Evolutionary conservation across 2,888 invertebrate species (phyloP).

Genomic region (Chouioia cunea): DNA sequence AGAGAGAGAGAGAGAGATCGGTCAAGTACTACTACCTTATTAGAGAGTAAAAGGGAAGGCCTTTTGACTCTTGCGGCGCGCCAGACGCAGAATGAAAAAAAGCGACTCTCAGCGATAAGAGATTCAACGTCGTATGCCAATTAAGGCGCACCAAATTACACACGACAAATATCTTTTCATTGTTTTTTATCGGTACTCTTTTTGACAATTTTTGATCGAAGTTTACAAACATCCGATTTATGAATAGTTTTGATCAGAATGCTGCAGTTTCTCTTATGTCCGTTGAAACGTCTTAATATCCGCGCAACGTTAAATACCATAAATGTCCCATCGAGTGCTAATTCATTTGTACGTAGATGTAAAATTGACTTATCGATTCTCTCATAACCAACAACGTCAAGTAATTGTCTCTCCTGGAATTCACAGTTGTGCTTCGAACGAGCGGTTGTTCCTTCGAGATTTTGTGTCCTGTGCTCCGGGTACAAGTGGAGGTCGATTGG

Average conservation of each 20-base stretch:
- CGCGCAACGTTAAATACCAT: too few relatives aligned
- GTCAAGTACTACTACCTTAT: slow-evolving; percentile 39
- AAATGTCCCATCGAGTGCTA: slow-evolving; percentile 5
- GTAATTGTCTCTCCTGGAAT: slow-evolving; percentile 55
- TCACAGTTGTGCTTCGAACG: slow-evolving; percentile 86
- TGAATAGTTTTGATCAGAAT: too few relatives aligned
- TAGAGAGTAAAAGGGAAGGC: slow-evolving; percentile 8
- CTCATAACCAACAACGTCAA: not conserved
- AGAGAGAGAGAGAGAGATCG: too few relatives aligned
- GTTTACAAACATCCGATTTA: too few relatives aligned
- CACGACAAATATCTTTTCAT: too few relatives aligned
- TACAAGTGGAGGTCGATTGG: slow-evolving; percentile 90
- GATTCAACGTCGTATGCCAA: slow-evolving; percentile 35
- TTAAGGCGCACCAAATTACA: slow-evolving; percentile 30
- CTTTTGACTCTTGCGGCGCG: too few relatives aligned
- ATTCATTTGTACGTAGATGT: not conserved
- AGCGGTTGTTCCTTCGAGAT: slow-evolving; percentile 91
- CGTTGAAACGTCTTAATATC: too few relatives aligned
- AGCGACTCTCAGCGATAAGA: slow-evolving; percentile 27
- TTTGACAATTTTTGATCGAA: too few relatives aligned
- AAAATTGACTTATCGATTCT: not conserved
- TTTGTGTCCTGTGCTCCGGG: slow-evolving; percentile 89
- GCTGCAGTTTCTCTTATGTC: too few relatives aligned
- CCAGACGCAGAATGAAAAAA: slow-evolving; percentile 5
- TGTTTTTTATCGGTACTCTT: too few relatives aligned